Evolutionary conservation across 2,888 invertebrate species (phyloP), one percentile per base, ranked within the genome.

Genomic region (Ophioninae sp.): DNA sequence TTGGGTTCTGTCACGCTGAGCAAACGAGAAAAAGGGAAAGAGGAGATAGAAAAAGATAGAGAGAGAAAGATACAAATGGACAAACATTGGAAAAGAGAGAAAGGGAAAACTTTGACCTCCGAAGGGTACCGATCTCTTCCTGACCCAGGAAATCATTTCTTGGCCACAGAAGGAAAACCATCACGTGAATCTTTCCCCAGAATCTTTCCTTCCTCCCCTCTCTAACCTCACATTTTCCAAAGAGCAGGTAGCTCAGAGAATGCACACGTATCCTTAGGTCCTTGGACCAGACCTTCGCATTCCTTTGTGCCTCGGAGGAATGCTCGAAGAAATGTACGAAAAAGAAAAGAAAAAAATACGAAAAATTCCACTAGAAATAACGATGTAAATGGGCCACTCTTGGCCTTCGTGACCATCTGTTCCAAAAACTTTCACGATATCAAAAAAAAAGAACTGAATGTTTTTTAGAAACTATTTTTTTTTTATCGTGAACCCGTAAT

Each of bases 151-250:
- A 85, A 87, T 87, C 63, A 87, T 87, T 84, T 80, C 74, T 72
- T 72, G 82, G 86, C 87, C 87, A 82, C 87, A 87, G 85, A 85
- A 87, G 84, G 84, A 75, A 84, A 84, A 81, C 79, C 82, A 82
- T 81, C 79, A 39, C 59, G 51, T 64, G 73, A 65, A 82, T 84
- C 79, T 68, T 68, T 41, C 23, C 51, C 63, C 56, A 73, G 76
- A 75, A 76, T 81, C n/a, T 68, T 41, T 81, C 71, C 0, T 74
- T 51, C 63, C 61, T 59, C 63, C 13, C 17, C n/a, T 39, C 67
- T 61, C 44, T 17, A 41, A 44, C 44, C 30, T 23, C 58, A 51
- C 8, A 13, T 79, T 68, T 76, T 79, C 75, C 10, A 2, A 9
- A 37, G 56, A 72, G 79, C 85, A 86, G 85, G 85, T 85, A 85